Evolutionary conservation across 2,113 vertebrate species (phyloP).

Genomic region (Clarias macrocephalus): DNA sequence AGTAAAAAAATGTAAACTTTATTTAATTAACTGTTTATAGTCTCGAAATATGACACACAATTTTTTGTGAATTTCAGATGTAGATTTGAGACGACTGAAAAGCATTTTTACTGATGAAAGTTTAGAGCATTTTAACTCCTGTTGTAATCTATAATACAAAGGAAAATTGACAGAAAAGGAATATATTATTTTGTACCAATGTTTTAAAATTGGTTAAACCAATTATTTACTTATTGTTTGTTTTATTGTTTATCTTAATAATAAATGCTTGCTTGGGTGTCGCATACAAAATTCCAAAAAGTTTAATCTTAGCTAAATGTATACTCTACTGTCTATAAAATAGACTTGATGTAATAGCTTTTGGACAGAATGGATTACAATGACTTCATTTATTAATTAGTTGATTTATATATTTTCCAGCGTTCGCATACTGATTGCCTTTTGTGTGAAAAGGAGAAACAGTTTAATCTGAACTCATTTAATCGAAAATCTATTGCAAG

Average conservation of each 20-base stretch:
- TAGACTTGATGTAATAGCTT: background rate
- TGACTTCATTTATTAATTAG: background rate
- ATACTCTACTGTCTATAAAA: background rate
- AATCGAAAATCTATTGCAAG: background rate
- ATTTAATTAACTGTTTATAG: too few relatives aligned
- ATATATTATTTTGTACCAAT: background rate
- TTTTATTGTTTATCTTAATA: background rate
- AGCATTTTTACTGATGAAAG: background rate
- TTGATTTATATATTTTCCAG: background rate
- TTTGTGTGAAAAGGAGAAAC: background rate
- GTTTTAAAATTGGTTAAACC: background rate
- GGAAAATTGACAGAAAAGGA: background rate
- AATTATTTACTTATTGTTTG: background rate
- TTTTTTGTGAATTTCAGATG: too few relatives aligned
- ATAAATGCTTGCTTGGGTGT: background rate
- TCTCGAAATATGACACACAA: background rate
- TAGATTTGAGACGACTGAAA: background rate
- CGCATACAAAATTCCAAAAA: background rate
- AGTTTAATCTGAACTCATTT: background rate
- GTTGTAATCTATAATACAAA: background rate
- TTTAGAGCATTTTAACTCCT: background rate
- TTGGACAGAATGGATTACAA: background rate
- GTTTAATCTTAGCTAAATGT: background rate
- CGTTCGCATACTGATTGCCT: background rate
- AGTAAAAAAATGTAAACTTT: background rate